Evolutionary conservation across 2,888 invertebrate species (phyloP), one percentile per base, ranked within the genome.

Genomic region (Rotaria socialis): DNA sequence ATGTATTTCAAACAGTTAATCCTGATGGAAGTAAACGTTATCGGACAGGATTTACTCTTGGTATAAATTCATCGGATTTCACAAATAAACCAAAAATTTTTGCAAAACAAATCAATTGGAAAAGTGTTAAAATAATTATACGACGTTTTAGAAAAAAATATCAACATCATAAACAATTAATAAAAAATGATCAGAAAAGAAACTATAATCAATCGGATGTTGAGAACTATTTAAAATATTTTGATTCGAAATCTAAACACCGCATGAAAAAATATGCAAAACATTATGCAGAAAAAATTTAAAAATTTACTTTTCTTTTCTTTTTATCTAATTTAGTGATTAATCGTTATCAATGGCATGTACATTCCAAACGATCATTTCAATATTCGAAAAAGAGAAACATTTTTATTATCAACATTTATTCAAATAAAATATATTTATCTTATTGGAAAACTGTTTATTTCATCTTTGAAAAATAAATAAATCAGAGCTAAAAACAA

Each of bases 271-370:
- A 80, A 80, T 80, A 80, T n/a, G 75, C 75, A 3, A 47, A 41
- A 47, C 75, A 80, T 80, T 80, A 80, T 80, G 43, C 75, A 43
- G 75, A 80, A 80, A 80, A 80, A 80, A 24, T 47, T n/a, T 80
- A 47, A 41, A 41, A 41, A 80, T 52, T 52, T 52, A 4, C 27
- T 60, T 60, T 60, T 2, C 27, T 60, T 60, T 60, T 56, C 7
- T 52, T 52, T 52, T 52, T 52, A 11, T 52, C 16, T 52, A 52
- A 56, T 56, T 56, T 60, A 60, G 60, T 27, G 27, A 60, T 60
- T 60, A 60, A 60, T 60, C 56, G 22, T 22, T 56, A 7, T 24
- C 60, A 27, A 60, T n/a, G 27, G 27, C 27, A 60, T 60, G n/a
- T 27, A n/a, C 60, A 60, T 60, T 60, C 27, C 60, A 60, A 60